Evolutionary conservation across 2,888 invertebrate species (phyloP).

Genomic region (Nomada ferruginata): DNA sequence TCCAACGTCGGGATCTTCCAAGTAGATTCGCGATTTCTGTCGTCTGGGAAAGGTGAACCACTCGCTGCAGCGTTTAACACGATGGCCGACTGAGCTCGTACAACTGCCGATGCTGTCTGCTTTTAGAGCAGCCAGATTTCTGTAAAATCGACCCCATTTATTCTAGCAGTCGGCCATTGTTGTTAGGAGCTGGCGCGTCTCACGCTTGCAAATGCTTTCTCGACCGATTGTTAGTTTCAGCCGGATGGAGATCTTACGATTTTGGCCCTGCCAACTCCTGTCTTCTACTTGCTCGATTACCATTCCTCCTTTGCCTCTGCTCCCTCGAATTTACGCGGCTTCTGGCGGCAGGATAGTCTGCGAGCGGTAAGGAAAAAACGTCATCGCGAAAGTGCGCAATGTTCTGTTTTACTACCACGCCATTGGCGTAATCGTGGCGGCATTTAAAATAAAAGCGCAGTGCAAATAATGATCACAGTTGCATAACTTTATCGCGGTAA

Average conservation of each 20-base stretch:
- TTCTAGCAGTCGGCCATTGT: constrained; percentile 52
- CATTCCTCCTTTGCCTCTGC: background rate
- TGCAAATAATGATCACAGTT: background rate
- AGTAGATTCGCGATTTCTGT: background rate
- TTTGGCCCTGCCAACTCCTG: constrained; percentile 21
- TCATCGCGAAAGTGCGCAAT: too few relatives aligned
- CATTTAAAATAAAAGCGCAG: background rate
- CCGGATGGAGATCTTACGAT: constrained; percentile 27
- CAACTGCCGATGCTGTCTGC: constrained; percentile 6
- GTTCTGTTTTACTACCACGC: too few relatives aligned
- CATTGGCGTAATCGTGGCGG: background rate
- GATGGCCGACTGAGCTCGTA: constrained; percentile 31
- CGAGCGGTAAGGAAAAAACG: too few relatives aligned
- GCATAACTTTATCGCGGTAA: constrained; percentile 1
- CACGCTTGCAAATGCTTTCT: constrained; percentile 41
- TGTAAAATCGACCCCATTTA: constrained; percentile 57
- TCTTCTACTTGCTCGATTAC: constrained; percentile 2
- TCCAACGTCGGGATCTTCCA: background rate
- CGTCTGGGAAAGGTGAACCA: background rate
- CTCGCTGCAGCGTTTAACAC: constrained; percentile 4
- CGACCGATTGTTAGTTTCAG: constrained; percentile 39
- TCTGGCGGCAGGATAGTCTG: background rate
- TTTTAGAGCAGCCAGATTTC: constrained; percentile 34
- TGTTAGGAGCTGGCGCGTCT: constrained; percentile 37
- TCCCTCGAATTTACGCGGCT: background rate